Evolutionary conservation across 2,113 vertebrate genomes (phyloP), one percentile per base, ranked within the genome.

Genomic region (Percina caprodes): DNA sequence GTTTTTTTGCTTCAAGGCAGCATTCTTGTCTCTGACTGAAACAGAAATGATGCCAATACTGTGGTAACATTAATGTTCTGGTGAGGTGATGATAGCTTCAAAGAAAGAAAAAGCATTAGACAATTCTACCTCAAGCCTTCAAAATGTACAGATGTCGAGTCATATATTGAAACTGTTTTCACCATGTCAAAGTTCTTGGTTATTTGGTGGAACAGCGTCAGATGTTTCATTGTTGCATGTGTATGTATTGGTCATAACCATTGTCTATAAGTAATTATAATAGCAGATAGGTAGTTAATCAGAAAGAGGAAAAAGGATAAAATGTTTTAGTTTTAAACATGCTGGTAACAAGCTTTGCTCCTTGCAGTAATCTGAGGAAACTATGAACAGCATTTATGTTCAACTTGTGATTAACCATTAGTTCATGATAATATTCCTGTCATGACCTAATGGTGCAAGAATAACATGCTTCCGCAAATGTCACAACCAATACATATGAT

Each of bases 391-490:
- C 21, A 45, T 67, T 63, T 77, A 26, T 60, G 61, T 85, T 77
- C 21, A 49, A 79, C 79, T 76, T 69, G 80, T 79, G 83, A 87
- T 85, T 81, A 85, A 82, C 45, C 73, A 84, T 88, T 82, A 60
- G 62, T 85, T 84, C 80, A 77, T 89, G 80, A 88, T 89, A 80
- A 88, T 90, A 79, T 70, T 77, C 74, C 87, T 82, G 79, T 90
- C 86, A 74, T 84, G 85, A 88, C 69, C 70, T 91, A 92, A 91
- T 89, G 85, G 86, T 84, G 88, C 88, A 90, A 91, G 84, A 86
- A 90, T 88, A 92, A 91, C 86, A 88, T 76, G 84, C 84, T 91
- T 88, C 90, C 79, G 8, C 65, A 92, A 89, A 87, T 90, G 91
- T 89, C 92, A 91, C 69, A 80, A 81, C 74, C 46, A 8, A 85